A percentile compares a stretch with the other conserved stretches of the same genome.
Conservation (phyloP, 2,888 invertebrate species). For the Dasypogon diadema region DNA sequence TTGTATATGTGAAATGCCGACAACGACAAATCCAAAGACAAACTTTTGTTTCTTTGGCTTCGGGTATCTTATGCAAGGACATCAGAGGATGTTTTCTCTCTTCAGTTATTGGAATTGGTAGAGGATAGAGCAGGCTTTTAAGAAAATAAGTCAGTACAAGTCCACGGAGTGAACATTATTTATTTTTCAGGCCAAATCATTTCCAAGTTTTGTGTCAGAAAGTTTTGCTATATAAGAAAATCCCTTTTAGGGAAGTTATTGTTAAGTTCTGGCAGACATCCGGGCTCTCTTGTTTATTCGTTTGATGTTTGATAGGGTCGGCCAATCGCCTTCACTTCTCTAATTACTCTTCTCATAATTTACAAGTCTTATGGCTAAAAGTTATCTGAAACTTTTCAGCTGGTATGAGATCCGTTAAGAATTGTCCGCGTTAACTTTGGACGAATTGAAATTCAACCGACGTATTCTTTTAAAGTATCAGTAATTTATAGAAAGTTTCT, state of each 20-base stretch:
- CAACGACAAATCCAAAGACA: not conserved
- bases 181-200: not conserved
- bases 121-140: not conserved
- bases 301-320: not conserved
- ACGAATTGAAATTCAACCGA: constrained; percentile 1
- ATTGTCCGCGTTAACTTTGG: not conserved
- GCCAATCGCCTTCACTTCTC: not conserved
- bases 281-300: not conserved
- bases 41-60: not conserved
- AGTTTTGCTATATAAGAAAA: not conserved
- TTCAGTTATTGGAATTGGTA: not conserved
- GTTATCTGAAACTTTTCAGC: not conserved
- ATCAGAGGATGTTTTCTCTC: not conserved
- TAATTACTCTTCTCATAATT: not conserved
- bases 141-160: not conserved
- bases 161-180: not conserved
- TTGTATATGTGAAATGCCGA: not conserved
- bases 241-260: not conserved
- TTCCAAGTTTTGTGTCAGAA: constrained; percentile 3
- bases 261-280: not conserved
- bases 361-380: not conserved
- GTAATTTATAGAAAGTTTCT: not conserved
- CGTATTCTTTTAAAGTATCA: not conserved
- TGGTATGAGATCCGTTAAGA: not conserved
- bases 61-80: not conserved